Base-by-base conservation (phyloP, 2,113 vertebrate genomes). In the Tachysurus vachellii region DNA sequence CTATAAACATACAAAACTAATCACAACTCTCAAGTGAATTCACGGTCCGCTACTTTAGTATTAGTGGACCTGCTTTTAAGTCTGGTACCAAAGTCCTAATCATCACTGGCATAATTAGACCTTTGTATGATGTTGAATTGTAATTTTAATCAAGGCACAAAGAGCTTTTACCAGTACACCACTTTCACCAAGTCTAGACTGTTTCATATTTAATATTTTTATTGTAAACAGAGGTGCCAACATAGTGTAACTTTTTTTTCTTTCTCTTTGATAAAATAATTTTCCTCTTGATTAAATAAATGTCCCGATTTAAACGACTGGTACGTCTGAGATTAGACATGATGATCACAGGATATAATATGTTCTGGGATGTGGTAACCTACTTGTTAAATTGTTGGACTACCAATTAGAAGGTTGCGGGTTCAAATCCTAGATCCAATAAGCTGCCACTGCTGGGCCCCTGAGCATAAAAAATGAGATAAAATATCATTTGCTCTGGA, bases 81-180 rank as follows among this genome's bases (percentile, higher is more conserved):
- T 81, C 56, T 61, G 16, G 7, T 21, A 12, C 80, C 42, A 23
- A 81, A 81, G 57, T 61, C 19, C 57, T 81, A 81, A 61, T 59
- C 28, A 61, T 61, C 80, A 61, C 56, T 62, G 57, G 44, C 31
- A 44, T 61, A 81, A 61, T 81, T 61, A 62, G 23, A 81, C 80
- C n/a, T 61, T 42, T 42, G 28, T 57, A 31, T 4, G 0, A 31
- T 64, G 80, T n/a, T 47, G 59, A 23, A 42, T 16, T 82, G 59
- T 47, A 82, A 47, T 82, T 82, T 64, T 64, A 64, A 82, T 82
- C 59, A 82, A 64, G 23, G 11, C 6, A 1, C 36, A 64, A 62
- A 64, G 13, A 47, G 36, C 23, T 82, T 82, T 62, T 47, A 47
- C 80, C 80, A 47, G 80, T n/a, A 81, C 80, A 47, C 59, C n/a